Conservation (phyloP, 2,797 vertebrate genomes). For the Decapterus maruadsi region DNA sequence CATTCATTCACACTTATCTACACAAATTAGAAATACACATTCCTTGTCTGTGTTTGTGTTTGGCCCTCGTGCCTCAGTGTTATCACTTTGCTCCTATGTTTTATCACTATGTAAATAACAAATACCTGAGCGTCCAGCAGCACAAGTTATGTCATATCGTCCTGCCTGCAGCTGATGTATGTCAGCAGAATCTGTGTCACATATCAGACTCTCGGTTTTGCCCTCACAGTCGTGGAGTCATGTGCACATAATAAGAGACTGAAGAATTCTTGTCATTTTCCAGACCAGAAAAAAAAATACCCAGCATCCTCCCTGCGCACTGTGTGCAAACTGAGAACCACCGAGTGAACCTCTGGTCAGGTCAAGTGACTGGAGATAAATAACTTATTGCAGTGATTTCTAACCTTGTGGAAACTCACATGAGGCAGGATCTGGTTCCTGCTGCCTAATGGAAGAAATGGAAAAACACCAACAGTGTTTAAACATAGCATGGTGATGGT, state of each 20-base stretch:
- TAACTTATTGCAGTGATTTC: constrained; percentile 40
- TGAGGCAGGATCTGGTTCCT: constrained; percentile 15
- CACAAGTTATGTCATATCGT: constrained; percentile 18
- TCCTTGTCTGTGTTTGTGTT: constrained; percentile 1
- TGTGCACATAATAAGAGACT: constrained; percentile 1
- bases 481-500: no score
- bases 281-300: constrained; percentile 1
- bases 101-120: constrained; percentile 48
- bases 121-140: constrained; percentile 26
- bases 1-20: not conserved
- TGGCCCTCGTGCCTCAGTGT: not conserved
- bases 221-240: not conserved
- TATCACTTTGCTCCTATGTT: constrained; percentile 6
- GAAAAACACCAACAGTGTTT: no score
- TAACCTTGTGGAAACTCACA: constrained; percentile 44
- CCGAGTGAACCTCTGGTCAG: not conserved
- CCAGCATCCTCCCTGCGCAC: not conserved
- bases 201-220: not conserved
- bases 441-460: not conserved
- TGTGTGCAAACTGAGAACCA: constrained; percentile 1
- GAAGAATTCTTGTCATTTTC: not conserved
- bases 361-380: constrained; percentile 38
- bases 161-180: constrained; percentile 29
- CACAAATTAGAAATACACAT: constrained; percentile 1
- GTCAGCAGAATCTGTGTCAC: constrained; percentile 49